Evolutionary conservation across 2,113 vertebrate genomes (phyloP).

Genomic region (Meles meles): DNA sequence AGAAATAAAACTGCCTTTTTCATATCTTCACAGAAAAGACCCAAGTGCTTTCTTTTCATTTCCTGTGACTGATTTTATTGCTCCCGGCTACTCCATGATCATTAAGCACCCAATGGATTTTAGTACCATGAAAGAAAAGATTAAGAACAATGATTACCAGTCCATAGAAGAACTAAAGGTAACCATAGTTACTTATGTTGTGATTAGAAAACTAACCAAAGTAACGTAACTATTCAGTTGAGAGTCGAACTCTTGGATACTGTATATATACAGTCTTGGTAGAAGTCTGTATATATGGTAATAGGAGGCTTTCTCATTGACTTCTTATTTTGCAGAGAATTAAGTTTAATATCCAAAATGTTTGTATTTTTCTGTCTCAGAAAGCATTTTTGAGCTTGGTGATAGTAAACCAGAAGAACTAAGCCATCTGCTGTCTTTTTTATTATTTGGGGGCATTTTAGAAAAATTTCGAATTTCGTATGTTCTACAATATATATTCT

Average conservation of each 20-base stretch:
- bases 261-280: not conserved
- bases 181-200: slow-evolving; percentile 53
- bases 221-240: not conserved
- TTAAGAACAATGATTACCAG: slow-evolving; percentile 93
- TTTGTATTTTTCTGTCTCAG: not conserved
- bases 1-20: slow-evolving; percentile 68
- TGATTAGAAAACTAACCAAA: not conserved
- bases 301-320: slow-evolving; percentile 48
- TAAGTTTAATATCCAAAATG: not conserved
- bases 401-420: slow-evolving; percentile 3
- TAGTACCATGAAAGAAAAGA: slow-evolving; percentile 97
- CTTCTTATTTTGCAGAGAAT: not conserved
- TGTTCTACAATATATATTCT: not conserved
- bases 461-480: not conserved
- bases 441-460: not conserved
- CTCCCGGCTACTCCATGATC: slow-evolving; percentile 95
- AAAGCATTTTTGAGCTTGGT: slow-evolving; percentile 26
- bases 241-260: not conserved
- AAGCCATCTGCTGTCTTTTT: not conserved
- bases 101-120: slow-evolving; percentile 99
- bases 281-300: slow-evolving; percentile 23
- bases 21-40: slow-evolving; percentile 90
- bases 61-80: slow-evolving; percentile 98
- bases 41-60: slow-evolving; percentile 98
- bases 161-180: slow-evolving; percentile 97